A percentile compares a stretch with the other conserved stretches of the same genome.
phyloP scores from a whole-genome alignment of 2,113 vertebrate genomes.

The Apistogramma diplotaenia region DNA sequence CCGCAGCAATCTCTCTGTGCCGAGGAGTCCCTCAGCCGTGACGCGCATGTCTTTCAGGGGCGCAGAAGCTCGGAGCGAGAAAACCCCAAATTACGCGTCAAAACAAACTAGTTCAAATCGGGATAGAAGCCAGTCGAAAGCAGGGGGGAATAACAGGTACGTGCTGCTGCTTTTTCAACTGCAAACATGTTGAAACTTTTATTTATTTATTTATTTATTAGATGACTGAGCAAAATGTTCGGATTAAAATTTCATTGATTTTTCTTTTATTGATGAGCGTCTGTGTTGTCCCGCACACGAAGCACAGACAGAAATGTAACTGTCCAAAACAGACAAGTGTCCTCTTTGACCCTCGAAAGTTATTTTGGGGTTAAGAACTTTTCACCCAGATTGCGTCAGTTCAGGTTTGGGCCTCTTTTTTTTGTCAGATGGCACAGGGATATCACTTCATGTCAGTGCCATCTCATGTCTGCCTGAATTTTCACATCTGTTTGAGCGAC shows the following conservation, averaged over 20 bases:
- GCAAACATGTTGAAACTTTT: neutral
- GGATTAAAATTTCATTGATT: neutral
- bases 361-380: neutral
- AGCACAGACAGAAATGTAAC: neutral
- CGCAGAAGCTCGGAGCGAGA: slow-evolving; percentile 15
- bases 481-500: neutral
- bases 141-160: slow-evolving; percentile 41
- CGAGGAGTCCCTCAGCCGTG: neutral
- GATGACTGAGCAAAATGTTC: neutral
- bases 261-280: neutral
- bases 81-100: slow-evolving; percentile 30
- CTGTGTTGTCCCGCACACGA: neutral
- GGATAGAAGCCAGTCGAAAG: neutral
- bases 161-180: neutral
- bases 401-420: neutral
- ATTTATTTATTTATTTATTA: accelerated
- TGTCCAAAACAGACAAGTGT: neutral
- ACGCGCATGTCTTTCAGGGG: slow-evolving; percentile 25
- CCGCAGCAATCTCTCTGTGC: slow-evolving; percentile 18
- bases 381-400: neutral
- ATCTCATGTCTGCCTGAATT: neutral
- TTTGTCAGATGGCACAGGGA: neutral
- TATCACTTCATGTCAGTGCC: neutral
- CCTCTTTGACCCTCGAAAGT: neutral
- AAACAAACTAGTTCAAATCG: slow-evolving; percentile 22